phyloP scores from a whole-genome alignment of 2,888 invertebrate genomes.

The Thecophora atra region DNA sequence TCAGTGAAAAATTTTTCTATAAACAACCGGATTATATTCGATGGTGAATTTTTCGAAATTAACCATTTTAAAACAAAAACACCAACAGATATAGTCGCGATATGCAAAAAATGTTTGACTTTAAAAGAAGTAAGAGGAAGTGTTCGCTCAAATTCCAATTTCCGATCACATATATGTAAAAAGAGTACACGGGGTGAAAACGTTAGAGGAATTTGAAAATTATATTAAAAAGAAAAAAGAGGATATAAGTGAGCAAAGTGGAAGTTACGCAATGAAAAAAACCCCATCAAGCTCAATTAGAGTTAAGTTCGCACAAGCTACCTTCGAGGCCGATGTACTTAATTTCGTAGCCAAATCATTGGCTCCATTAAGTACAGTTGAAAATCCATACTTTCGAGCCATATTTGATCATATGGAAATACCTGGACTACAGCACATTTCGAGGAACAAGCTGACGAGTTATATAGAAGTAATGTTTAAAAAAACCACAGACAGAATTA shows the following conservation, averaged over 20 bases:
- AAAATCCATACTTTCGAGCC: no score
- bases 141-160: background rate
- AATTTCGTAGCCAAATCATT: background rate
- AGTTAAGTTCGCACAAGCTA: background rate
- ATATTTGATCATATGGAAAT: background rate
- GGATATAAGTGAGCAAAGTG: background rate
- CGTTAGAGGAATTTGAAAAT: background rate
- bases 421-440: background rate
- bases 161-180: background rate
- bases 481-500: no score
- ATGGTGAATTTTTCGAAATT: background rate
- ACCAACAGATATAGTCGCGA: background rate
- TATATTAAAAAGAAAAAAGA: background rate
- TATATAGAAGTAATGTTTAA: no score
- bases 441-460: background rate
- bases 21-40: background rate
- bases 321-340: background rate
- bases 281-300: background rate
- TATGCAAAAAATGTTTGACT: background rate
- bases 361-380: no score
- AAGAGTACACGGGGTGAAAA: background rate
- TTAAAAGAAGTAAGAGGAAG: background rate
- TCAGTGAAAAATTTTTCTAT: background rate
- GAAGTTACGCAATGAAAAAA: background rate
- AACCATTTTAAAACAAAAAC: background rate